Evolutionary conservation across 2,888 invertebrate genomes (phyloP), one percentile per base, ranked within the genome.

Genomic region (Trissolcus japonicus): DNA sequence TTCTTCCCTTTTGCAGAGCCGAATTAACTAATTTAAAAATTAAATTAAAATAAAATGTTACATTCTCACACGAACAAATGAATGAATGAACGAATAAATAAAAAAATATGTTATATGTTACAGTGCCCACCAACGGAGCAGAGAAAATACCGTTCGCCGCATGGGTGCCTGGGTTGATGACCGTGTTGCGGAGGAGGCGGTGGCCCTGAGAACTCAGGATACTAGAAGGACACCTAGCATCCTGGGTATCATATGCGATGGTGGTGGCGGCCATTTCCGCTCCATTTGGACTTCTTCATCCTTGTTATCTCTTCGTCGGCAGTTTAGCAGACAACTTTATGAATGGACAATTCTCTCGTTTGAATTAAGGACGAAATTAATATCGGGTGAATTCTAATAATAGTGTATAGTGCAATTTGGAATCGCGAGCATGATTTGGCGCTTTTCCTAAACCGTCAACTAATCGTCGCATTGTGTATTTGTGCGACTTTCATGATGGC

Each of bases 121-220:
- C 79, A 87, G 87, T 84, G 82, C 82, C 83, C 82, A 83, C 83
- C 80, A 82, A 83, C 80, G 80, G 82, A 86, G 81, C 82, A 81
- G 86, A 84, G 83, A 80, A 83, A 84, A 84, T 74, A 87, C 80
- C 84, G 83, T 86, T 86, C 88, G 86, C 87, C 88, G 88, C 84
- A 89, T 89, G 89, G 89, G 88, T 89, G 88, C 88, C 88, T 88
- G 88, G 88, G 86, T 86, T 86, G 83, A 86, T 82, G 84, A 84
- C 84, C 83, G 86, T 84, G 84, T 83, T 79, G 87, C 79, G 85
- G 87, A 84, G 87, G 87, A 83, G 87, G 87, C 82, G 87, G 84
- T 79, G 84, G 85, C 83, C 83, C 82, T 82, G 82, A 82, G 80
- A 80, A 81, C 80, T 79, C 80, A 74, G 75, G 71, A 80, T 66